Evolutionary conservation across 2,888 invertebrate species (phyloP).

Genomic region (Molorchus minor): DNA sequence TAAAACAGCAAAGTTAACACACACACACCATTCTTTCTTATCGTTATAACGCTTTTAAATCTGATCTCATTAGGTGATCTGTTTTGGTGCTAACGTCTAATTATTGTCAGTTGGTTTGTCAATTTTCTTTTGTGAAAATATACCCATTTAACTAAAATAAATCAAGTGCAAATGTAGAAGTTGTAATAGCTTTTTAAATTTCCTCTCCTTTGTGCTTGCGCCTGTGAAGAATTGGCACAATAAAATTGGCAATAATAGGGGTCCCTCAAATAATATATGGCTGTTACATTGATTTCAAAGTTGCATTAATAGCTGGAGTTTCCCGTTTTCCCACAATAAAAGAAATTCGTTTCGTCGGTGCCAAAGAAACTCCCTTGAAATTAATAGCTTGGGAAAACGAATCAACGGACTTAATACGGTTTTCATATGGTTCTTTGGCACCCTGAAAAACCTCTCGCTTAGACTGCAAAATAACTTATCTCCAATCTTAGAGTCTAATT

Average conservation of each 20-base stretch:
- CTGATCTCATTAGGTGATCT: too few relatives aligned
- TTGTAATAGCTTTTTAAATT: slow-evolving; percentile 3
- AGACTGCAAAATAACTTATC: slow-evolving; percentile 27
- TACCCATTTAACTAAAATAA: too few relatives aligned
- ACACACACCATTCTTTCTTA: too few relatives aligned
- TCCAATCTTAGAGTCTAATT: slow-evolving; percentile 33
- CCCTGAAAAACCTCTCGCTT: slow-evolving; percentile 4
- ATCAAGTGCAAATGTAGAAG: too few relatives aligned
- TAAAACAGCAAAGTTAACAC: too few relatives aligned
- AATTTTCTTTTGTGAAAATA: too few relatives aligned
- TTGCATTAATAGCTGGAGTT: slow-evolving; percentile 8
- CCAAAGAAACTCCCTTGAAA: slow-evolving; percentile 5
- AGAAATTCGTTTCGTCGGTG: slow-evolving; percentile 14
- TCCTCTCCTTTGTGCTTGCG: not conserved
- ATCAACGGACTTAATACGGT: slow-evolving; percentile 7
- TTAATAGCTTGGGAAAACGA: slow-evolving; percentile 4
- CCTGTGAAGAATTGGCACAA: not conserved
- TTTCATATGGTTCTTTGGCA: slow-evolving; percentile 10
- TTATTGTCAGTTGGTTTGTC: too few relatives aligned
- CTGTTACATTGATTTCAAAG: not conserved
- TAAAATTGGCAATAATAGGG: not conserved
- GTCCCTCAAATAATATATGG: not conserved
- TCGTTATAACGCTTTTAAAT: too few relatives aligned
- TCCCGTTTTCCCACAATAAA: slow-evolving; percentile 3
- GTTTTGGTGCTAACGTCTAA: too few relatives aligned